Conservation (phyloP, 2,113 vertebrate species). For the Onychostoma macrolepis region DNA sequence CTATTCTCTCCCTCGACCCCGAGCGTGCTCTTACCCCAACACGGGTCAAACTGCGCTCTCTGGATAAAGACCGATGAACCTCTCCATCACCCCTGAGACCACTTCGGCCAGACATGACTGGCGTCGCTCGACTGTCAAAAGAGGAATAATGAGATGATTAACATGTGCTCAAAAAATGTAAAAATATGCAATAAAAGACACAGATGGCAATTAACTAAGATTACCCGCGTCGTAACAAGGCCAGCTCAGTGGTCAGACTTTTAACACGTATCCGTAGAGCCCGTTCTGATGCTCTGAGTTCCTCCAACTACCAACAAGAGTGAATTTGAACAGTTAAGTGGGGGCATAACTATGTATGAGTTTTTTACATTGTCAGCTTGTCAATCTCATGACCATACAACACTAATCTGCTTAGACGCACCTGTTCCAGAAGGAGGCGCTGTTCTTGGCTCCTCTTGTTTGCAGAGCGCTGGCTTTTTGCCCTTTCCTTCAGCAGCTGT, state of each 20-base stretch:
- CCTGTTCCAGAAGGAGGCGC: conserved; percentile 82
- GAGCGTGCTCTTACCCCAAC: conserved; percentile 70
- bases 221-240: conserved; percentile 81
- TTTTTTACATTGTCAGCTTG: neutral
- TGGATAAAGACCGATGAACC: conserved; percentile 72
- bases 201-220: conserved; percentile 62
- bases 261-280: conserved; percentile 82
- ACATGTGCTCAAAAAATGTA: neutral
- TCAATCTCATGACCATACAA: neutral
- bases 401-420: conserved; percentile 48
- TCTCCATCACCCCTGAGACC: conserved; percentile 62
- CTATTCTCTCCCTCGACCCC: conserved; percentile 75
- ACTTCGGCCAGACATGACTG: conserved; percentile 57
- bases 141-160: neutral
- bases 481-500: conserved; percentile 83
- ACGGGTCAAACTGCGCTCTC: conserved; percentile 68
- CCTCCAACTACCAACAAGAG: conserved; percentile 77
- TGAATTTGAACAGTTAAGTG: neutral
- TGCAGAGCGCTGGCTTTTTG: conserved; percentile 72
- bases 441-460: conserved; percentile 82
- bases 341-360: neutral
- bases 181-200: conserved; percentile 12
- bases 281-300: conserved; percentile 81
- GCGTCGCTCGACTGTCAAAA: conserved; percentile 70
- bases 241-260: conserved; percentile 82